Base-by-base conservation (phyloP, 2,113 vertebrate genomes). In the Natator depressus region DNA sequence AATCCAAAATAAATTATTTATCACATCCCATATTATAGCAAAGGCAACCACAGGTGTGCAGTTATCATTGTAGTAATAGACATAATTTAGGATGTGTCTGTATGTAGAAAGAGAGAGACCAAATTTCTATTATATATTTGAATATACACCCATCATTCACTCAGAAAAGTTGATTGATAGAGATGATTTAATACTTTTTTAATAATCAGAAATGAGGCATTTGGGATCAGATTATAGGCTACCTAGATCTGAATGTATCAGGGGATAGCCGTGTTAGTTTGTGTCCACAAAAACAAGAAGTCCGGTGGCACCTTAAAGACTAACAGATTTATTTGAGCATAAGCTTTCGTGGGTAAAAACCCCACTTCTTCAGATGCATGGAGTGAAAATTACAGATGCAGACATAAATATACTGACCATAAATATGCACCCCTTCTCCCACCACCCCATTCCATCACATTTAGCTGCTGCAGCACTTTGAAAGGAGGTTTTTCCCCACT, bases 1-100 rank as follows among this genome's bases (percentile, higher is more conserved):
- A 3, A 90, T 93, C 90, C 95, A 96, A 88, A 93, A 93, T 47
- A 86, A 89, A 85, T 95, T 93, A 87, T 87, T 93, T 89, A 93
- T 91, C 91, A 69, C 51, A 89, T 85, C 51, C 82, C 25, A 3
- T n/a, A 49, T 89, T 88, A 82, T 76, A 93, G 91, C 50, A 79
- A 76, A 90, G 54, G 47, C 20, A 51, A 84, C 65, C 55, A 24
- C 84, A 87, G 80, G 27, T 54, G 29, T 31, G 78, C 72, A 82
- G 65, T 19, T 89, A 54, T 22, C 6, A 1, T 46, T 85, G 54
- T 90, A 83, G 81, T 75, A 79, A 65, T 0, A 5, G 17, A 4
- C 0, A 24, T n/a, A 19, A 31, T 69, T 7, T 31, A 16, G 31
- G 16, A 7, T 5, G 0, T 75, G 35, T 13, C 29, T 65, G 31